phyloP scores from a whole-genome alignment of 2,888 invertebrate species.

The Esperia sulphurella region DNA sequence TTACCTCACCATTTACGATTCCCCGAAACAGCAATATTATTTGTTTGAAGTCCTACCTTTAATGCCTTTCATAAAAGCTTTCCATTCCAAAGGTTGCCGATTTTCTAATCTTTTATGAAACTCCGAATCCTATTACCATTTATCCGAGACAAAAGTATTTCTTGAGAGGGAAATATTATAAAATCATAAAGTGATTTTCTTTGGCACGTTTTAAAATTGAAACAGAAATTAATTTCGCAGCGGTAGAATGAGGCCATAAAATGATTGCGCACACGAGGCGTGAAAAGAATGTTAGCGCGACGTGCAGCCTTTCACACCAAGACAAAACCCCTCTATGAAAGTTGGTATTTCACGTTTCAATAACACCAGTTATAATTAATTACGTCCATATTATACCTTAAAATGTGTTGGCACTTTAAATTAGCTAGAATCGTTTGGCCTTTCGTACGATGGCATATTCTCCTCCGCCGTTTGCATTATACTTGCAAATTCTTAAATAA shows the following conservation, averaged over 20 bases:
- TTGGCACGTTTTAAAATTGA: slow-evolving; percentile 16
- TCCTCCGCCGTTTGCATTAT: too few relatives aligned
- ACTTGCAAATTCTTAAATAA: too few relatives aligned
- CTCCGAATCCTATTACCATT: slow-evolving; percentile 8
- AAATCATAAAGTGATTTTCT: slow-evolving; percentile 16
- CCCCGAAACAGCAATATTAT: slow-evolving; percentile 17
- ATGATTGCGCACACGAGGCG: slow-evolving; percentile 21
- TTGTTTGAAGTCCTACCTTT: slow-evolving; percentile 28
- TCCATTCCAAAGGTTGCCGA: slow-evolving; percentile 18
- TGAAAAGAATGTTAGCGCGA: slow-evolving; percentile 30
- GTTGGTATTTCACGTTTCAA: not conserved
- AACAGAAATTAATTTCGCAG: slow-evolving; percentile 26
- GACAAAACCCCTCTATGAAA: slow-evolving; percentile 22
- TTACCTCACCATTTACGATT: slow-evolving; percentile 27
- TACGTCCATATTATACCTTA: too few relatives aligned
- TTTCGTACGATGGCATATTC: too few relatives aligned
- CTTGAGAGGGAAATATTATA: slow-evolving; percentile 10
- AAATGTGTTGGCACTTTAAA: too few relatives aligned
- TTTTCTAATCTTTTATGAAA: slow-evolving; percentile 23
- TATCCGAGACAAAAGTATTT: slow-evolving; percentile 13
- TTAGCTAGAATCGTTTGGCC: too few relatives aligned
- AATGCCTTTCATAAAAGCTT: slow-evolving; percentile 25
- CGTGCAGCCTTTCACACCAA: slow-evolving; percentile 26
- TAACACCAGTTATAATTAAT: not conserved
- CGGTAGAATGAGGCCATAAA: slow-evolving; percentile 31